These are phyloP conservation scores for Baccha elongata DNA, from an alignment of 2,888 invertebrate species.

Conservation along the genomic window DNA sequence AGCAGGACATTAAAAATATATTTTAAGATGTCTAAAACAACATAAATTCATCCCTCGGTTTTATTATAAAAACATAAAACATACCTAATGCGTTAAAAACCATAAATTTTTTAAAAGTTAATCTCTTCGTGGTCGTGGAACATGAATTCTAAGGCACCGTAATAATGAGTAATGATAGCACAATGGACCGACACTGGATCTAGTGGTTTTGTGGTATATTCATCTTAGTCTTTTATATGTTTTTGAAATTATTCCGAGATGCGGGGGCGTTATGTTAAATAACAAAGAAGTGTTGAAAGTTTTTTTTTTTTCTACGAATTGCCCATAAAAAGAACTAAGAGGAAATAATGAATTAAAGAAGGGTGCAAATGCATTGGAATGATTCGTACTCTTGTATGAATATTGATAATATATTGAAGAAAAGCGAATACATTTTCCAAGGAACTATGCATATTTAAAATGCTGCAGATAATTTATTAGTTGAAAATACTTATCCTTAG, in stretches of 20 bases:
- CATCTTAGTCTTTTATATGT: constrained; percentile 56
- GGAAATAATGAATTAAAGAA: constrained; percentile 46
- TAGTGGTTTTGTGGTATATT: constrained; percentile 19
- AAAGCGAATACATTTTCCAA: too few species aligned
- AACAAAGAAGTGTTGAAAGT: constrained; percentile 58
- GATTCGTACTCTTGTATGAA: too few species aligned
- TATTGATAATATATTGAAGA: too few species aligned
- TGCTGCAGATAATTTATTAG: too few species aligned
- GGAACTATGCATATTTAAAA: too few species aligned
- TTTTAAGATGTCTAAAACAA: constrained; percentile 74
- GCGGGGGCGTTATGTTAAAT: constrained; percentile 30
- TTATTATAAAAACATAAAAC: constrained; percentile 76
- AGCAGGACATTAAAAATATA: constrained; percentile 73
- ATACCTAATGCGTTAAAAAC: constrained; percentile 75
- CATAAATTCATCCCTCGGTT: constrained; percentile 71
- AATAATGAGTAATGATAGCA: constrained; percentile 73
- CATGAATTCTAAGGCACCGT: constrained; percentile 71
- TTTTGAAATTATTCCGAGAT: constrained; percentile 29
- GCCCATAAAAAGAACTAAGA: constrained; percentile 49
- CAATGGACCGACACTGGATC: constrained; percentile 48
- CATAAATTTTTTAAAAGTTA: constrained; percentile 76
- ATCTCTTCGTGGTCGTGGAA: constrained; percentile 73
- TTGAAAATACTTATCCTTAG: too few species aligned
- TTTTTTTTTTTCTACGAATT: constrained; percentile 14
- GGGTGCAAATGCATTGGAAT: constrained; percentile 51